phyloP scores from a whole-genome alignment of 2,113 vertebrate genomes.

The Camelus dromedarius region DNA sequence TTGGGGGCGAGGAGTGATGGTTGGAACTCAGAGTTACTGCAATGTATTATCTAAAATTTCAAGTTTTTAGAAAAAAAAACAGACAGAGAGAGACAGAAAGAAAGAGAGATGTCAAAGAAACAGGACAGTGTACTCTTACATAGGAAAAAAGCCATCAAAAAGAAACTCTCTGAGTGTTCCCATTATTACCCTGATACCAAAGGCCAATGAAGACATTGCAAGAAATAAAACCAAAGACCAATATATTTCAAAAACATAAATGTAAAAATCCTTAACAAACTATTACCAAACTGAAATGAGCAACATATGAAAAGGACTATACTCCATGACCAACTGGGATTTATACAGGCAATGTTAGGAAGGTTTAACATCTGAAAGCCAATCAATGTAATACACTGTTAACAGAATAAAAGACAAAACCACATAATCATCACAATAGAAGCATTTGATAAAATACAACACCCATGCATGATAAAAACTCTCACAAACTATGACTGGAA shows the following conservation, averaged over 20 bases:
- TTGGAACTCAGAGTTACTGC: not conserved
- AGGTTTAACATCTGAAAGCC: not conserved
- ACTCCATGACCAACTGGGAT: not conserved
- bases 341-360: not conserved
- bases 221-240: slow-evolving; percentile 25
- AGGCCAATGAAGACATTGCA: not conserved
- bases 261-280: not conserved
- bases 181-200: not conserved
- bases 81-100: too few relatives aligned
- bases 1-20: not conserved
- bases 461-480: not conserved
- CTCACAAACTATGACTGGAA: not conserved
- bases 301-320: not conserved
- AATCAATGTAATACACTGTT: not conserved
- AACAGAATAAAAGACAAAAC: not conserved
- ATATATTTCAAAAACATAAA: not conserved
- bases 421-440: not conserved
- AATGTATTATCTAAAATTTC: not conserved
- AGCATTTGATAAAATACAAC: not conserved
- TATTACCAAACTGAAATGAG: not conserved
- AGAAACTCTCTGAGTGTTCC: not conserved
- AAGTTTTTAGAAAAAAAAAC: not conserved
- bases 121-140: not conserved
- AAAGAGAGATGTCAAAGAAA: not conserved
- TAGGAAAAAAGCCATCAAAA: not conserved